Evolutionary conservation across 2,797 vertebrate species (phyloP).

Genomic region (Morelia viridis): DNA sequence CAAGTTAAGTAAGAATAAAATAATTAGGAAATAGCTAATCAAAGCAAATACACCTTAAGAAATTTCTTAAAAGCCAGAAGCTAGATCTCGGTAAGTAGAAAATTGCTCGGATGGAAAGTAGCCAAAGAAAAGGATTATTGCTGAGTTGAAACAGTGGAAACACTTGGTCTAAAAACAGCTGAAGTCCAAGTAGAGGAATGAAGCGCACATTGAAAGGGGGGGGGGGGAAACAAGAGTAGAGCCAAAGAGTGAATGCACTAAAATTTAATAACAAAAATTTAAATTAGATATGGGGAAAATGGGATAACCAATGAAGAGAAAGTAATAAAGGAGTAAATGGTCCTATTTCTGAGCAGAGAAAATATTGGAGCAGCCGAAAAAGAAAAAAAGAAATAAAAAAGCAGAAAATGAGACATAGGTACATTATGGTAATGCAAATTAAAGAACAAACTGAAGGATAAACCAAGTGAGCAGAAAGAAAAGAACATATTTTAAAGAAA

Average conservation of each 20-base stretch:
- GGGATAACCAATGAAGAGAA: background rate
- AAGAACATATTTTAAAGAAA: background rate
- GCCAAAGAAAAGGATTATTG: background rate
- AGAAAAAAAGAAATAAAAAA: background rate
- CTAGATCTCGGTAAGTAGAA: background rate
- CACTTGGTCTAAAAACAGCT: background rate
- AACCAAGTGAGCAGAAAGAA: background rate
- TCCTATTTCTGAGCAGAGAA: conserved; percentile 2
- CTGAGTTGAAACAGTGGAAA: background rate
- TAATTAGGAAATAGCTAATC: background rate
- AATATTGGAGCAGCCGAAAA: conserved; percentile 5
- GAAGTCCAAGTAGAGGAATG: background rate
- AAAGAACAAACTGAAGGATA: conserved; percentile 1
- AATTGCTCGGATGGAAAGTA: background rate
- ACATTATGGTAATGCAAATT: background rate
- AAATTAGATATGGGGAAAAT: background rate
- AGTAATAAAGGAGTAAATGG: background rate
- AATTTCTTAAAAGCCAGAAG: background rate
- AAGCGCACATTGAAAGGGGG: background rate
- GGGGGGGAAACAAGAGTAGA: background rate
- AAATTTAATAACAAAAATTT: conserved; percentile 4
- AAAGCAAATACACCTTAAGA: background rate
- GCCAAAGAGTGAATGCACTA: background rate
- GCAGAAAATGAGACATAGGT: background rate
- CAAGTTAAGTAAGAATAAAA: background rate